Evolutionary conservation across 2,113 vertebrate species (phyloP).

Genomic region (Charadrius vociferus): DNA sequence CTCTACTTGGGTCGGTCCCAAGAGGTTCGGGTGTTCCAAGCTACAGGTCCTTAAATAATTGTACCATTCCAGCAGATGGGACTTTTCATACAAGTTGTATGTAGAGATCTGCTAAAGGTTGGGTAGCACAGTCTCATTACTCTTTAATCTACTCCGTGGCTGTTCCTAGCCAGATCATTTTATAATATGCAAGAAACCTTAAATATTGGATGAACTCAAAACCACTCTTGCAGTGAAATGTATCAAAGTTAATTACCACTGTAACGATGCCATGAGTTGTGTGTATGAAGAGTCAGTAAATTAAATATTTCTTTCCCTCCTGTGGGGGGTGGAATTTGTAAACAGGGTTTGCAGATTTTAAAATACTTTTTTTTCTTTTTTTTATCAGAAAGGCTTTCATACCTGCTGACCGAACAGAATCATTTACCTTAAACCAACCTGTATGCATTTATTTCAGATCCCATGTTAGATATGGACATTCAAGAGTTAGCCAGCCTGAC

Average conservation of each 20-base stretch:
- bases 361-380: not conserved
- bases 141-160: not conserved
- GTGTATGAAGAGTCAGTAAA: not conserved
- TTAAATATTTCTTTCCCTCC: not conserved
- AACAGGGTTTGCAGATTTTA: not conserved
- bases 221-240: not conserved
- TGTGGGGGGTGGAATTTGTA: not conserved
- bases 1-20: not conserved
- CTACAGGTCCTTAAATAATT: not conserved
- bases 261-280: not conserved
- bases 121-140: not conserved
- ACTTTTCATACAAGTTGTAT: not conserved
- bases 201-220: not conserved
- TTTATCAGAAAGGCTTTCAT: not conserved
- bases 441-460: constrained; percentile 75
- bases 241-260: not conserved
- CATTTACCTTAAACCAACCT: not conserved
- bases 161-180: not conserved
- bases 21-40: not conserved
- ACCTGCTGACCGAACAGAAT: not conserved
- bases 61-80: not conserved
- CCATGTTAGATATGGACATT: constrained; percentile 90
- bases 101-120: not conserved
- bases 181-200: not conserved
- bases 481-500: constrained; percentile 95